Percentiles rank a stretch among this genome's conserved stretches.
Conservation (phyloP, 2,888 invertebrate species). For the Tiliacea aurago region DNA sequence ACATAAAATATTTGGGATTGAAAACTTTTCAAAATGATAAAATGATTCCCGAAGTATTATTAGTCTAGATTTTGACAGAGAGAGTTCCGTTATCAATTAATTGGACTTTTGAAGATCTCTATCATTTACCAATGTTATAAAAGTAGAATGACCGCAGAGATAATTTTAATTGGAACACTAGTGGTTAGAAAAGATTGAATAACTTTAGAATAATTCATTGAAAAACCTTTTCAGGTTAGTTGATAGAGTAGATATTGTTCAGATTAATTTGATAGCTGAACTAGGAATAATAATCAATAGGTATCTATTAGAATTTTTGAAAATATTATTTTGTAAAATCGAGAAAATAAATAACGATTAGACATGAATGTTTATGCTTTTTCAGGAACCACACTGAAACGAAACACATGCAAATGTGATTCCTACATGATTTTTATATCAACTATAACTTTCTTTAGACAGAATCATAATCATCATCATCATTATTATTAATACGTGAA, state of each 20-base stretch:
- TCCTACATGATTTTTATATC: no score
- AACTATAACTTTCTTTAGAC: no score
- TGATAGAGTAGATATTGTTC: background rate
- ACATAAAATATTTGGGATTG: slow-evolving; percentile 44
- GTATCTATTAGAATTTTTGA: background rate
- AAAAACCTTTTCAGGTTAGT: background rate
- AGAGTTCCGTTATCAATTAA: slow-evolving; percentile 44
- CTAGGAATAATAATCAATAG: background rate
- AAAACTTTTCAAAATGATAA: slow-evolving; percentile 41
- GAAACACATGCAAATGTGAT: background rate
- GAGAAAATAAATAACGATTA: background rate
- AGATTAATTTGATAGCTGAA: background rate
- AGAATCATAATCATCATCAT: no score
- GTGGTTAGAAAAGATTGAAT: background rate
- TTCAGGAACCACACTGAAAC: background rate
- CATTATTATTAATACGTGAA: no score
- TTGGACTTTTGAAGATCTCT: slow-evolving; percentile 33
- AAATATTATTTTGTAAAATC: background rate
- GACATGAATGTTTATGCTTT: background rate
- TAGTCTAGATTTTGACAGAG: slow-evolving; percentile 29
- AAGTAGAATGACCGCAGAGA: slow-evolving; percentile 11
- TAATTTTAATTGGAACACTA: slow-evolving; percentile 30
- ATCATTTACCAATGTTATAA: slow-evolving; percentile 28
- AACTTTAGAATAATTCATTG: slow-evolving; percentile 7
- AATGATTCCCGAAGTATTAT: slow-evolving; percentile 38